These are phyloP conservation scores for Falco concolor DNA, from an alignment of 2,797 vertebrate species.

Conservation along the genomic window DNA sequence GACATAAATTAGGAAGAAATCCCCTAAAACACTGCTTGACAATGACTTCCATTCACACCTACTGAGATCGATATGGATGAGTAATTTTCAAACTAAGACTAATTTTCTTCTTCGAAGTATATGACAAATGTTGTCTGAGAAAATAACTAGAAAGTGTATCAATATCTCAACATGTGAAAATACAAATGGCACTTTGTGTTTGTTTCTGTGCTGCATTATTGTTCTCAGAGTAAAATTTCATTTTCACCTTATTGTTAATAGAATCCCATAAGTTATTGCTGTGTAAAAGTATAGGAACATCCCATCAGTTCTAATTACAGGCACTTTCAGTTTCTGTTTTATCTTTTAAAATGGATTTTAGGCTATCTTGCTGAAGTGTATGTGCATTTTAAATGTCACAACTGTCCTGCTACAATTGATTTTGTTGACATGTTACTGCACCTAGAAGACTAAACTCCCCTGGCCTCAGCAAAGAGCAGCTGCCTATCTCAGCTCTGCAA, in stretches of 20 bases:
- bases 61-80: background rate
- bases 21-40: slow-evolving; percentile 1
- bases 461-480: slow-evolving; percentile 42
- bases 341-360: slow-evolving; percentile 58
- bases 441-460: slow-evolving; percentile 43
- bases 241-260: slow-evolving; percentile 38
- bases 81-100: slow-evolving; percentile 5
- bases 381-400: background rate
- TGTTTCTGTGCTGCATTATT: slow-evolving; percentile 60
- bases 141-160: slow-evolving; percentile 37
- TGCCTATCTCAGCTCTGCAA: slow-evolving; percentile 13
- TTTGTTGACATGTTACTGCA: slow-evolving; percentile 5
- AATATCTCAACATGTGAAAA: slow-evolving; percentile 37
- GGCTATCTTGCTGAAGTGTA: slow-evolving; percentile 35
- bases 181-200: slow-evolving; percentile 72
- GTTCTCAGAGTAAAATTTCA: slow-evolving; percentile 23
- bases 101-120: background rate
- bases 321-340: slow-evolving; percentile 76
- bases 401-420: background rate
- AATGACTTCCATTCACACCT: slow-evolving; percentile 37
- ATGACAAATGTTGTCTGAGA: slow-evolving; percentile 15
- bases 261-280: slow-evolving; percentile 71
- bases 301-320: slow-evolving; percentile 73
- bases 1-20: background rate
- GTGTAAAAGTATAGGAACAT: slow-evolving; percentile 70